Conservation (phyloP, 2,797 vertebrate species). For the Trachurus trachurus region DNA sequence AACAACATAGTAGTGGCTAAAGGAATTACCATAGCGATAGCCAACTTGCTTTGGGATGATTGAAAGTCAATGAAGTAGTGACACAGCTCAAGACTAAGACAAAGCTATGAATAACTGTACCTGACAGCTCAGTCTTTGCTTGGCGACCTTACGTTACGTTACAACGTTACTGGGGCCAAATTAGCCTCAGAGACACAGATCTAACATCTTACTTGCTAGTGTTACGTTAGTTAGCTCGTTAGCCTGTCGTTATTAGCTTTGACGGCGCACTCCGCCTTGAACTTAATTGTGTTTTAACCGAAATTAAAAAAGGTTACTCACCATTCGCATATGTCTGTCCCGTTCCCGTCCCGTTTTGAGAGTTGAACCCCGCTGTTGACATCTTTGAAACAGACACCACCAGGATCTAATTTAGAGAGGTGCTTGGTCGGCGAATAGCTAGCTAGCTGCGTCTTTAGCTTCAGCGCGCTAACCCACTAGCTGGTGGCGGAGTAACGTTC, state of each 20-base stretch:
- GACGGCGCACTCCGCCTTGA: conserved; percentile 10
- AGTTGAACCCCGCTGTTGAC: conserved; percentile 85
- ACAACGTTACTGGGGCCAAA: conserved; percentile 36
- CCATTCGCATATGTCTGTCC: conserved; percentile 89
- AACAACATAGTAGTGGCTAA: not conserved
- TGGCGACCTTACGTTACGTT: not conserved
- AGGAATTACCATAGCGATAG: not conserved
- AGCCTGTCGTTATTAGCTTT: conserved; percentile 7
- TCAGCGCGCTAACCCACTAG: conserved; percentile 25
- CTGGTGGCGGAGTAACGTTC: conserved; percentile 58
- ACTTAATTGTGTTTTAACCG: not conserved
- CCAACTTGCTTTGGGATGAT: not conserved
- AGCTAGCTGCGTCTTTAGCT: conserved; percentile 48
- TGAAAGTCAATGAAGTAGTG: conserved; percentile 17
- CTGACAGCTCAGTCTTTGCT: conserved; percentile 34
- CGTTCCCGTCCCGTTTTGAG: conserved; percentile 87
- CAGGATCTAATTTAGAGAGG: conserved; percentile 69
- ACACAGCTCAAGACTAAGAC: conserved; percentile 35
- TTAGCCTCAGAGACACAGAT: conserved; percentile 8
- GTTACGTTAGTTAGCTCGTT: not conserved
- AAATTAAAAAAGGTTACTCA: conserved; percentile 73
- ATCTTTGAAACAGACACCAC: conserved; percentile 82
- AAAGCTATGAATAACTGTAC: conserved; percentile 2
- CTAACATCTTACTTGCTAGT: conserved; percentile 18
- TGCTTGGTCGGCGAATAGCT: conserved; percentile 65